Percentiles rank a stretch among this genome's conserved stretches.
These are phyloP conservation scores for Chionomys nivalis DNA, from an alignment of 2,113 vertebrate species.

Conservation along the genomic window DNA sequence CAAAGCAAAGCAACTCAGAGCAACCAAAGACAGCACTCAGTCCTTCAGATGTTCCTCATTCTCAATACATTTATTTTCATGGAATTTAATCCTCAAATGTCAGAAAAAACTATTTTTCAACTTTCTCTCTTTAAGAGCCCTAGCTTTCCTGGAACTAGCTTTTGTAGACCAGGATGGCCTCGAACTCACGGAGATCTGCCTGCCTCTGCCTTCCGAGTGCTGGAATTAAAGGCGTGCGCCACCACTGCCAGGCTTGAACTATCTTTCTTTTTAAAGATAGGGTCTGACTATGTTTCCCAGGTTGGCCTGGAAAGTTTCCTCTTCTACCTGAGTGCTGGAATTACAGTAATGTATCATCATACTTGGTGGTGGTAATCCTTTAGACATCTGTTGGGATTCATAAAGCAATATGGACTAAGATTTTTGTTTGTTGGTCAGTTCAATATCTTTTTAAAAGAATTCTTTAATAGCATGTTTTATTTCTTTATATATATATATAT, in stretches of 20 bases:
- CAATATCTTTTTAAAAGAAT: neutral
- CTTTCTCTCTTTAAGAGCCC: neutral
- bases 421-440: neutral
- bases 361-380: neutral
- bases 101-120: neutral
- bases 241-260: too few relatives aligned
- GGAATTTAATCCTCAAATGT: conserved; percentile 35
- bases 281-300: neutral
- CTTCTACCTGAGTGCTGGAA: neutral
- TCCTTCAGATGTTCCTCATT: conserved; percentile 5
- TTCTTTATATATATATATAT: neutral
- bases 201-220: too few relatives aligned
- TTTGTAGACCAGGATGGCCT: too few relatives aligned
- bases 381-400: neutral
- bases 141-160: too few relatives aligned
- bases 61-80: neutral
- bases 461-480: neutral
- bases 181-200: too few relatives aligned
- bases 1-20: neutral
- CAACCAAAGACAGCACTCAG: neutral
- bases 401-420: neutral
- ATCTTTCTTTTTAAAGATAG: neutral
- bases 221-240: too few relatives aligned
- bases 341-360: neutral
- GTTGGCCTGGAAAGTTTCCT: neutral